Conservation (phyloP, 1,140 invertebrate genomes). For the Aphaenogaster ashmeadi region DNA sequence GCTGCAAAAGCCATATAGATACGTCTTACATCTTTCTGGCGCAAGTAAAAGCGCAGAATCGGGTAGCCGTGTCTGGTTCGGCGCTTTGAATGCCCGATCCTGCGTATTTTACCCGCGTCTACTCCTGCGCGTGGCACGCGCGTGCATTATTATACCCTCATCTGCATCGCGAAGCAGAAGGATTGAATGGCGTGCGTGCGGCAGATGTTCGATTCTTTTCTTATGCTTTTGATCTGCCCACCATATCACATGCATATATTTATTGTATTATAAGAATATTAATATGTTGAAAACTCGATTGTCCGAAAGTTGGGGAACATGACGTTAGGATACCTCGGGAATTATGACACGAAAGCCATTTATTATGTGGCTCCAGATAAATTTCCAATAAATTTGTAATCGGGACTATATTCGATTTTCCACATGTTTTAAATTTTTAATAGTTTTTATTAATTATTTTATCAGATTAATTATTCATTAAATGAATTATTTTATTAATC, state of each 20-base stretch:
- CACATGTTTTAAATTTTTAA: background rate
- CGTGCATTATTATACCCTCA: constrained; percentile 53
- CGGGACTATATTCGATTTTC: background rate
- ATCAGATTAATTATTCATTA: background rate
- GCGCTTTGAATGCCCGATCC: background rate
- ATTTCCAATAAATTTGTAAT: background rate
- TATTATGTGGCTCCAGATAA: background rate
- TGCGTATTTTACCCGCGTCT: background rate
- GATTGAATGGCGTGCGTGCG: constrained; percentile 64
- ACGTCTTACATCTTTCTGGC: background rate
- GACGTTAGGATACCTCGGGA: background rate
- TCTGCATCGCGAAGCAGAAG: constrained; percentile 39
- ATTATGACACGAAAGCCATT: background rate
- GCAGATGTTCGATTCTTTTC: constrained; percentile 51
- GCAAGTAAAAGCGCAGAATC: constrained; percentile 5
- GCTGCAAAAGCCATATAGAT: background rate
- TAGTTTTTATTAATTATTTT: background rate
- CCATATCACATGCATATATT: constrained; percentile 14
- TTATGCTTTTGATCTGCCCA: constrained; percentile 12
- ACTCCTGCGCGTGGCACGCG: constrained; percentile 63
- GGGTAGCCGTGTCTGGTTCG: background rate
- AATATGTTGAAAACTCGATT: background rate
- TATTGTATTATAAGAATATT: constrained; percentile 27
- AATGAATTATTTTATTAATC: background rate
- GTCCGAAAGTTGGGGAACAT: background rate